Base-by-base conservation (phyloP, 1,140 invertebrate species). In the Sesamia nonagrioides region DNA sequence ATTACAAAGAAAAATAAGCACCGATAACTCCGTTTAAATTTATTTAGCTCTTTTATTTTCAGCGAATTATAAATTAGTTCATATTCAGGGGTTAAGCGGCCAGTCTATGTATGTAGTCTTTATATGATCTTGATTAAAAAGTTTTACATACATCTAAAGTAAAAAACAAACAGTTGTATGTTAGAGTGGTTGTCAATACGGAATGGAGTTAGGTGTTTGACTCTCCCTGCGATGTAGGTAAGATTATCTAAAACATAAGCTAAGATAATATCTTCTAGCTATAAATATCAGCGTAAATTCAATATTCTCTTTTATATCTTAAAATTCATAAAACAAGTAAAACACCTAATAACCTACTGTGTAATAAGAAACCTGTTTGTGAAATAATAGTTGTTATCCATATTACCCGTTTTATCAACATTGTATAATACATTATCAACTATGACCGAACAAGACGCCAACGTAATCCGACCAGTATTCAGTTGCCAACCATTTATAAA, bases 371-470 rank as follows among this genome's bases (percentile, higher is more conserved):
- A 56, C 54, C 8, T 3, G 54, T 56, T 56, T 56, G 27, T 56
- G 54, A 56, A 48, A 48, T 48, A 48, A 48, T 48, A 48, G 45
- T 13, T 48, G 45, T 56, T 56, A 33, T 27, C 21, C 11, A 56
- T 9, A 27, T 56, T 56, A 56, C 54, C 54, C 54, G 21, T 18
- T 27, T 56, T 21, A 27, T 56, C 54, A 13, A 13, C 21, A 56
- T 56, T 56, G 21, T 17, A 13, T 21, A 18, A 56, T 21, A 56
- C 9, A 56, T 56, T 56, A 56, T 56, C 60, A 15, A 61, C 37
- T 63, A 21, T 63, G 60, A 63, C n/a, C n/a, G 35, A 63, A 63
- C 42, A 48, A 15, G 40, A 17, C 60, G 60, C 17, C 63, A 2
- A 13, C 18, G n/a, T 68, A 48, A 68, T 42, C 21, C 11, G 1